phyloP scores from a whole-genome alignment of 2,888 invertebrate species.

The Acleris holmiana region DNA sequence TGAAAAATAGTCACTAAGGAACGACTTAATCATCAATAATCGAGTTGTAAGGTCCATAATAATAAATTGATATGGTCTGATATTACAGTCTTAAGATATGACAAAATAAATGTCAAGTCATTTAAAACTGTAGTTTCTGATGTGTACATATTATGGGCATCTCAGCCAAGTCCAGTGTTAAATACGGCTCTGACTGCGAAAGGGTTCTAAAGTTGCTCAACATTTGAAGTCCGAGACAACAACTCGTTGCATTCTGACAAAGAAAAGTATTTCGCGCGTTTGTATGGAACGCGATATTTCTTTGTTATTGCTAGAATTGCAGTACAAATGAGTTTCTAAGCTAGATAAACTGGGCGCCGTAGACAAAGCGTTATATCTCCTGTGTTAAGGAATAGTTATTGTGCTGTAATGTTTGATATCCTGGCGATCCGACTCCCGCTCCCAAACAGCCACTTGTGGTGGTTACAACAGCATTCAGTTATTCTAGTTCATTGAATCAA shows the following conservation, averaged over 20 bases:
- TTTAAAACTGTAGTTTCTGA: no score
- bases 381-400: slow-evolving; percentile 22
- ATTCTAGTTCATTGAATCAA: slow-evolving; percentile 6
- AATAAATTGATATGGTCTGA: no score
- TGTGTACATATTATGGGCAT: no score
- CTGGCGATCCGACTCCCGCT: slow-evolving; percentile 12
- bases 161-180: no score
- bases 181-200: no score
- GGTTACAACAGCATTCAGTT: slow-evolving; percentile 2
- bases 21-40: no score
- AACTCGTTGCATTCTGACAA: slow-evolving; percentile 5
- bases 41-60: no score
- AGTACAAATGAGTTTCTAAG: slow-evolving; percentile 9
- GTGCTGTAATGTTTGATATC: slow-evolving; percentile 20
- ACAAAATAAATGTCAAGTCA: no score
- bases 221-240: no score
- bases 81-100: no score
- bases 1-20: no score
- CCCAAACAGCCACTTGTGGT: slow-evolving; percentile 1
- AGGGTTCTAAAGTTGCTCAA: no score
- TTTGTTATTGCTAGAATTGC: slow-evolving; percentile 14
- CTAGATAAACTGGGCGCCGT: slow-evolving; percentile 16
- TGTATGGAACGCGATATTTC: slow-evolving; percentile 18
- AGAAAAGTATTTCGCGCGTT: slow-evolving; percentile 10
- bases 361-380: slow-evolving; percentile 2